These are phyloP conservation scores for Callospermophilus lateralis DNA, from an alignment of 2,113 vertebrate genomes.

Conservation along the genomic window DNA sequence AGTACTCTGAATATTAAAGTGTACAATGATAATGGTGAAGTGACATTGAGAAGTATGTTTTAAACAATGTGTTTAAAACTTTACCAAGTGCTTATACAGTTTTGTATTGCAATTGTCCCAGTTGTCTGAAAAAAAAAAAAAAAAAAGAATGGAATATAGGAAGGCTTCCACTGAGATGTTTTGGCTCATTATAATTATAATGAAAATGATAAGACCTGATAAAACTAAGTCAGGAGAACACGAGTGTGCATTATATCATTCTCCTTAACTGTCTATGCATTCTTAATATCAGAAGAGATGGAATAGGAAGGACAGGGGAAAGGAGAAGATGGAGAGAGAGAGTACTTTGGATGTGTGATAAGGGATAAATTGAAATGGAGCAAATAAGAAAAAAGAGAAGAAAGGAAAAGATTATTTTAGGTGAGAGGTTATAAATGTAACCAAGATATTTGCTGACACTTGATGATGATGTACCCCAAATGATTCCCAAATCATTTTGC, in stretches of 20 bases:
- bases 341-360: too few relatives aligned
- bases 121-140: too few relatives aligned
- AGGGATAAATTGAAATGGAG: background rate
- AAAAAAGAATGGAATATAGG: background rate
- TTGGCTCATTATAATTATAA: background rate
- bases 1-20: background rate
- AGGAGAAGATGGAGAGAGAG: background rate
- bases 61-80: background rate
- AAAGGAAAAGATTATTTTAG: background rate
- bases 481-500: background rate
- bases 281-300: background rate
- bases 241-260: background rate
- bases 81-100: background rate
- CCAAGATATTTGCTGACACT: background rate
- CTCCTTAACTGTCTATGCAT: background rate
- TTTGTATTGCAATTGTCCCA: background rate
- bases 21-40: constrained; percentile 7
- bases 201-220: background rate
- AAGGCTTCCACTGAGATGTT: background rate
- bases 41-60: background rate
- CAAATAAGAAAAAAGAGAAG: background rate
- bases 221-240: background rate
- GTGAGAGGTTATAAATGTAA: background rate
- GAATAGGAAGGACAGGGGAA: too few relatives aligned
- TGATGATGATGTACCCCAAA: background rate